These are phyloP conservation scores for Chrysocyon brachyurus DNA, from an alignment of 2,797 vertebrate species.

Conservation along the genomic window DNA sequence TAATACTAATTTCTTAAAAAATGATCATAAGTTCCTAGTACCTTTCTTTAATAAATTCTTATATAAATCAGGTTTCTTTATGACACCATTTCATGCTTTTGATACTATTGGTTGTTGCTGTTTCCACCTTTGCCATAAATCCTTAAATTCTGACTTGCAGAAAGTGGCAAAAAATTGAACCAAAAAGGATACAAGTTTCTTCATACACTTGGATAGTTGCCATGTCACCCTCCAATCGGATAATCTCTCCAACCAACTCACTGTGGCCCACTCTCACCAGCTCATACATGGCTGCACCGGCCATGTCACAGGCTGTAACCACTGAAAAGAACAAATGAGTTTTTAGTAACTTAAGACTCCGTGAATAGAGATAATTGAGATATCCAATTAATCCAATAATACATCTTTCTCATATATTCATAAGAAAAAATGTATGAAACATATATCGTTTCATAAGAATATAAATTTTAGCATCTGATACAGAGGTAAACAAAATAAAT, in stretches of 20 bases:
- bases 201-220: slow-evolving; percentile 99
- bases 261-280: slow-evolving; percentile 98
- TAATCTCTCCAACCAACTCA: slow-evolving; percentile 98
- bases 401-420: not conserved
- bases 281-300: slow-evolving; percentile 99
- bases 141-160: not conserved
- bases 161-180: slow-evolving; percentile 28
- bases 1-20: slow-evolving; percentile 45
- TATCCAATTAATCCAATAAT: not conserved
- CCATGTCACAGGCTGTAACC: slow-evolving; percentile 97
- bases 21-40: not conserved
- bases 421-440: not conserved
- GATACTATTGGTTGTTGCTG: not conserved
- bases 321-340: slow-evolving; percentile 88
- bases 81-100: not conserved
- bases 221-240: slow-evolving; percentile 98
- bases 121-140: slow-evolving; percentile 59
- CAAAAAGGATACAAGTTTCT: slow-evolving; percentile 98
- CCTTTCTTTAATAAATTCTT: not conserved
- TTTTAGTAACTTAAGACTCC: not conserved
- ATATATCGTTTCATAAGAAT: not conserved
- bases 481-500: slow-evolving; percentile 24
- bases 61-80: not conserved
- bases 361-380: slow-evolving; percentile 39
- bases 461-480: slow-evolving; percentile 37